A percentile compares a stretch with the other conserved stretches of the same genome.
These are phyloP conservation scores for Piezodorus guildinii DNA, from an alignment of 1,140 invertebrate genomes.

Conservation along the genomic window DNA sequence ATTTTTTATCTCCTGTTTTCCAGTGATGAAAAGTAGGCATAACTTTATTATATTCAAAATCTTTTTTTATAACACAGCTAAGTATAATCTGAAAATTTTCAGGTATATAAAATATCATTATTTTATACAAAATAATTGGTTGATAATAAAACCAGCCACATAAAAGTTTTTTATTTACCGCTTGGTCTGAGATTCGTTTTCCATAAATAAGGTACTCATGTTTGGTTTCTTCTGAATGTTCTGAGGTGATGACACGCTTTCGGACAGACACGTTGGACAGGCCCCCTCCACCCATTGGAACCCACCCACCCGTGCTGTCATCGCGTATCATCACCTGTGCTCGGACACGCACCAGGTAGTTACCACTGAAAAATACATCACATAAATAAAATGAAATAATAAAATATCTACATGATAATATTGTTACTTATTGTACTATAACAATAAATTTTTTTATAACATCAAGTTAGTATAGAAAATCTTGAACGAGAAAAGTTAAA, in stretches of 20 bases:
- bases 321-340: slow-evolving; percentile 97
- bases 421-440: too few species aligned
- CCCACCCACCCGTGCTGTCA: slow-evolving; percentile 92
- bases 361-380: slow-evolving; percentile 42
- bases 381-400: neutral
- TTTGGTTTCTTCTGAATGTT: slow-evolving; percentile 36
- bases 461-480: too few species aligned
- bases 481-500: too few species aligned
- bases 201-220: slow-evolving; percentile 85
- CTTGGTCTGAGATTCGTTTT: slow-evolving; percentile 79
- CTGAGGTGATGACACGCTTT: slow-evolving; percentile 45
- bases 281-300: slow-evolving; percentile 84
- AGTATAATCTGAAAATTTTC: slow-evolving; percentile 66
- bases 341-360: slow-evolving; percentile 86
- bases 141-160: neutral
- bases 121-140: neutral
- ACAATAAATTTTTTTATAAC: too few species aligned
- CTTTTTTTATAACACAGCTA: slow-evolving; percentile 88
- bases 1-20: slow-evolving; percentile 88
- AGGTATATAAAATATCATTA: neutral
- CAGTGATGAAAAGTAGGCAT: slow-evolving; percentile 98
- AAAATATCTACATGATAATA: too few species aligned
- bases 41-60: slow-evolving; percentile 94
- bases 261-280: slow-evolving; percentile 83
- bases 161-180: slow-evolving; percentile 50